Conservation (phyloP, 2,113 vertebrate species). For the Echinops telfairi region DNA sequence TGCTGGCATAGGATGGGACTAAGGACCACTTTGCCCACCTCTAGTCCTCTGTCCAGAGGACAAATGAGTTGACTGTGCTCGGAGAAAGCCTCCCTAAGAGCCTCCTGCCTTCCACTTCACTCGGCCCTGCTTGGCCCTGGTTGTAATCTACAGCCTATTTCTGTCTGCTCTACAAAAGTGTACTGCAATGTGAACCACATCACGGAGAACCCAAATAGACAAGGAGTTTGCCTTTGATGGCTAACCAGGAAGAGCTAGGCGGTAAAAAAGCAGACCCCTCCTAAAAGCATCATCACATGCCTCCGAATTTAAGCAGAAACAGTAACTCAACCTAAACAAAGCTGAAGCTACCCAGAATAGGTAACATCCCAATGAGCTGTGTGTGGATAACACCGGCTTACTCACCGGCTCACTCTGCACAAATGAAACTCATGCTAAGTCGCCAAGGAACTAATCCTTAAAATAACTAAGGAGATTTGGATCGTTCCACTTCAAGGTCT, state of each 20-base stretch:
- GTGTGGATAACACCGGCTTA: neutral
- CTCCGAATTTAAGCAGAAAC: neutral
- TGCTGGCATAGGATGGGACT: neutral
- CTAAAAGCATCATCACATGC: neutral
- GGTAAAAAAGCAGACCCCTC: neutral
- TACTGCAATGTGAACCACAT: neutral
- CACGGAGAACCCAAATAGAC: neutral
- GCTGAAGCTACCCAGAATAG: constrained; percentile 20
- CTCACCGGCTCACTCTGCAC: neutral
- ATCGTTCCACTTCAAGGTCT: neutral
- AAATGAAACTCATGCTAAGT: constrained; percentile 20
- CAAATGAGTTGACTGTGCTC: neutral
- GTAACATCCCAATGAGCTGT: neutral
- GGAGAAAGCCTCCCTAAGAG: neutral
- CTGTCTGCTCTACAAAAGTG: neutral
- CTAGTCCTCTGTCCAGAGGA: neutral
- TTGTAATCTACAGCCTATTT: neutral
- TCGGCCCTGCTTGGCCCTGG: neutral
- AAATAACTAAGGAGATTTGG: neutral
- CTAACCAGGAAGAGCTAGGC: too few species aligned
- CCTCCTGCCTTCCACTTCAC: too few species aligned
- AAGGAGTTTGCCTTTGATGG: neutral
- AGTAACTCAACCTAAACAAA: neutral
- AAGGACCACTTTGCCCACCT: too few species aligned
- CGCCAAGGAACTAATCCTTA: neutral